Evolutionary conservation across 23 tunicate species (phyloP).

Genomic region (Trididemnum miniatum): DNA sequence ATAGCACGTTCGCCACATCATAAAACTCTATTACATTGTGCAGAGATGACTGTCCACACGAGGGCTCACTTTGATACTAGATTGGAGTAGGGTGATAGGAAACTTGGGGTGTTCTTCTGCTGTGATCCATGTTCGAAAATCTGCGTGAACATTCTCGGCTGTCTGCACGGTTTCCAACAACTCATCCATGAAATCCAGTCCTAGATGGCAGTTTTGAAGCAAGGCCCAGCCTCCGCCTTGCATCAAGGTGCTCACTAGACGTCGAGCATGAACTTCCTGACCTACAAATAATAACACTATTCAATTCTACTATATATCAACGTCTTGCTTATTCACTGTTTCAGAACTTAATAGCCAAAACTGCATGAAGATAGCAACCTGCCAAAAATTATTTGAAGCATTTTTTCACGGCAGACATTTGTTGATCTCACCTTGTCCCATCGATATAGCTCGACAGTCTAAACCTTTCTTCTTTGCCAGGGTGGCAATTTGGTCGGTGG

Average conservation of each 20-base stretch:
- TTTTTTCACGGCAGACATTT: too few relatives aligned
- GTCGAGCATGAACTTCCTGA: conserved; percentile 95
- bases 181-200: conserved; percentile 96
- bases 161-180: conserved; percentile 85
- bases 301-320: too few relatives aligned
- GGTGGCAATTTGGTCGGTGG: conserved; percentile 88
- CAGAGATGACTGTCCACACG: too few relatives aligned
- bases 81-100: conserved; percentile 86
- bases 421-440: conserved; percentile 92
- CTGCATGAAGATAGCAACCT: too few relatives aligned
- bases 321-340: too few relatives aligned
- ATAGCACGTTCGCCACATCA: too few relatives aligned
- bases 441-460: conserved; percentile 93
- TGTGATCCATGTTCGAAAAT: conserved; percentile 92
- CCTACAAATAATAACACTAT: conserved; percentile 31
- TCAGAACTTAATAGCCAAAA: too few relatives aligned
- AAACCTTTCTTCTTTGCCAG: conserved; percentile 85
- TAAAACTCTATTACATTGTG: too few relatives aligned
- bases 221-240: conserved; percentile 89
- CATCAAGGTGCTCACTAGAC: conserved; percentile 82
- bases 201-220: conserved; percentile 96
- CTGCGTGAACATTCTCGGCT: conserved; percentile 73
- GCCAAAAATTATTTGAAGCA: too few relatives aligned
- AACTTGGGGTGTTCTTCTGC: conserved; percentile 97
- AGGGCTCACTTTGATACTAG: conserved; percentile 96